Conservation (phyloP, 64 coral and sea anemone species). For the Stichodactyla helianthus region DNA sequence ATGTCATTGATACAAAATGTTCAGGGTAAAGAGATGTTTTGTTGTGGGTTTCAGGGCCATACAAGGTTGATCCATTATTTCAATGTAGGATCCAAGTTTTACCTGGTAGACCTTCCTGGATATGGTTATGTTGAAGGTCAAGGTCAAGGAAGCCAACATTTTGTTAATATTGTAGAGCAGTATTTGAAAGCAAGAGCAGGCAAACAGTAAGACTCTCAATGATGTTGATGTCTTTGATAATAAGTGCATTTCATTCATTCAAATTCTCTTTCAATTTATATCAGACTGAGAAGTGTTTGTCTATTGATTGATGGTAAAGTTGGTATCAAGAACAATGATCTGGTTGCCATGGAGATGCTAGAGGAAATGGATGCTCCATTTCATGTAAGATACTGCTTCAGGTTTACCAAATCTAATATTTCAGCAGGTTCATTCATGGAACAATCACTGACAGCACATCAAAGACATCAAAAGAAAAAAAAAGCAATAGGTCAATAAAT, state of each 20-base stretch:
- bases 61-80: constrained; percentile 81
- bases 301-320: constrained; percentile 84
- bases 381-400: constrained; percentile 32
- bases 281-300: constrained; percentile 70
- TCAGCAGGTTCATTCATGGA: too few relatives aligned
- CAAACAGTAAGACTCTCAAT: constrained; percentile 53
- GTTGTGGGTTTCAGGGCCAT: constrained; percentile 52
- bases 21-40: not conserved
- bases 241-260: not conserved
- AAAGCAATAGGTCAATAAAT: too few relatives aligned
- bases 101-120: constrained; percentile 77
- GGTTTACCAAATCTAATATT: not conserved
- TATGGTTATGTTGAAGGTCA: constrained; percentile 76
- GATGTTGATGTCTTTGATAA: not conserved
- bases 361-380: constrained; percentile 62
- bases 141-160: constrained; percentile 49
- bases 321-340: constrained; percentile 80
- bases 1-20: not conserved
- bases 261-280: not conserved
- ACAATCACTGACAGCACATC: too few relatives aligned
- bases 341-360: constrained; percentile 85
- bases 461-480: too few relatives aligned
- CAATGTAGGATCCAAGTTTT: constrained; percentile 68
- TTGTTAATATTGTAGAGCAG: constrained; percentile 77
- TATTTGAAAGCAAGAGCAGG: constrained; percentile 67